Base-by-base conservation (phyloP, 2,888 invertebrate genomes). In the Anthophora plumipes region DNA sequence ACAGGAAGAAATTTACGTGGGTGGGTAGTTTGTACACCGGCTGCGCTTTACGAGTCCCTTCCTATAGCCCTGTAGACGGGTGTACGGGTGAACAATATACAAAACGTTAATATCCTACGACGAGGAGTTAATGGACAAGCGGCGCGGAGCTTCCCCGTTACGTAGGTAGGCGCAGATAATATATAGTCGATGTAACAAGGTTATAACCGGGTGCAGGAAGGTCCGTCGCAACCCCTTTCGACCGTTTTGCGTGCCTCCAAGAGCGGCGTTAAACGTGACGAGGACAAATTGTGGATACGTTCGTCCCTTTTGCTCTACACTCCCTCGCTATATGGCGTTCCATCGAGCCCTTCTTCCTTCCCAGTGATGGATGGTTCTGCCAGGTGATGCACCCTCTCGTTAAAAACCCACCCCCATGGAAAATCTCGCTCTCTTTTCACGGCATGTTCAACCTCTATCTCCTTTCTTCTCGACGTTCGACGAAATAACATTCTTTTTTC, bases 371-470 rank as follows among this genome's bases (percentile, higher is more conserved):
- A 92, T 92, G 88, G 72, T 90, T 84, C 82, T 76, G 82, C 92
- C 92, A 92, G 92, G 91, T 92, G 92, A 92, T 92, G 89, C 89
- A 83, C 80, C 85, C 86, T 73, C 86, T 82, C 66, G 72, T 59
- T 82, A 81, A 76, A 73, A 75, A 66, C 68, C 72, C 86, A 83
- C 84, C 81, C 79, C 72, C 83, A 66, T 81, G 50, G 31, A 61
- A 78, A n/a, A 50, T 41, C 48, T 57, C 17, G 41, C 48, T 37
- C 31, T 52, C 41, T 50, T 25, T 57, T 31, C 57, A 50, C 52
- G 39, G 14, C 12, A 7, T 25, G 37, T 41, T 46, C 41, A 8
- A 17, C n/a, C 11, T n/a, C 14, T 5, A 11, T 25, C 41, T 50
- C 12, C 11, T 8, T 52, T 52, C 52, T 2, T 20, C 31, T n/a